These are phyloP conservation scores for Sebastes umbrosus DNA, from an alignment of 2,797 vertebrate genomes.

Conservation along the genomic window DNA sequence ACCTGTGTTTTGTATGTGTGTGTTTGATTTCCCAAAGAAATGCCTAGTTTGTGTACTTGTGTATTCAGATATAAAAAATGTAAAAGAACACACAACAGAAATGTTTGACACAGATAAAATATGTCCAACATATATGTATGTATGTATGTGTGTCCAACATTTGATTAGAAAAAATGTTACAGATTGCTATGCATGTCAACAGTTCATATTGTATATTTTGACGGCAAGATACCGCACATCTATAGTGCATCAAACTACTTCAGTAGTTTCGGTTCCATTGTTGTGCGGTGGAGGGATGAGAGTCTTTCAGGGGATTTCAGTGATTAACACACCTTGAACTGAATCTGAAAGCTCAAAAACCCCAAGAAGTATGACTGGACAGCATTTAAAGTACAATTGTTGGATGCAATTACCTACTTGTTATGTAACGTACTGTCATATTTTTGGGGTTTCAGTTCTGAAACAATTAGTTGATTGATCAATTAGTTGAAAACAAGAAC, in stretches of 20 bases:
- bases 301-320: constrained; percentile 13
- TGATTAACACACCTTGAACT: not conserved
- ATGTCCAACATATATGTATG: no score
- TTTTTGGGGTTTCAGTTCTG: not conserved
- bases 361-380: not conserved
- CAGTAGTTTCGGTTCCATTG: not conserved
- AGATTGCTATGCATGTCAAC: not conserved
- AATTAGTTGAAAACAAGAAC: not conserved
- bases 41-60: not conserved
- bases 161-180: not conserved
- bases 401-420: not conserved
- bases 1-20: not conserved
- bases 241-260: not conserved
- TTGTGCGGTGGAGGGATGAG: not conserved
- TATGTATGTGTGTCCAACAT: not conserved
- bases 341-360: not conserved
- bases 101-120: not conserved
- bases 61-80: not conserved
- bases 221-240: not conserved
- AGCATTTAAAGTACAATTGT: not conserved
- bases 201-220: not conserved
- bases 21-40: not conserved
- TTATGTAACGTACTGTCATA: not conserved
- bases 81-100: not conserved
- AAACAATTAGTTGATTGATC: not conserved